Evolutionary conservation across 1,140 invertebrate species (phyloP), one percentile per base, ranked within the genome.

Genomic region (Laupala kohalensis): DNA sequence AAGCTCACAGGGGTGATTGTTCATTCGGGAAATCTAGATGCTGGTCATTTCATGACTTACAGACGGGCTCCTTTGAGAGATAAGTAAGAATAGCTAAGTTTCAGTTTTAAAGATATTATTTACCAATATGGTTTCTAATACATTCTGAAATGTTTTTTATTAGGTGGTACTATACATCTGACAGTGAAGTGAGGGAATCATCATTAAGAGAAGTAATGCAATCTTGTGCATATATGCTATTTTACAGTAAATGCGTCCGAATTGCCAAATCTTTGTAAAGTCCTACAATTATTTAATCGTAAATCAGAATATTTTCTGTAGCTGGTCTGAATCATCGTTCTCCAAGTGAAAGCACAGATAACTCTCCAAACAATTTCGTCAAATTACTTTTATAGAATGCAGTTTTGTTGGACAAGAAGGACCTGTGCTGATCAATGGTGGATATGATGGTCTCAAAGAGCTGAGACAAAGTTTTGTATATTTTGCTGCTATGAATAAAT

Each of bases 41-140:
- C 89, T 67, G 95, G 95, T 28, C 95, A 97, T 84, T 97, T 96
- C 83, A 89, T 96, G 66, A 95, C 94, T 37, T 96, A 95, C 78
- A 83, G 95, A 69, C 28, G 67, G 24, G 67, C 26, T 29, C n/a
- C n/a, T 9, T 23, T 27, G 9, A 19, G n/a, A 12, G 27, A 68
- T 37, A 68, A 30, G 37, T 53, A 53, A 53, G 37, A 53, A 65
- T 65, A 19, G 37, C 6, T 12, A 19, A 62, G 19, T 62, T 62
- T 12, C 19, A 12, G 19, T 65, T 24, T 65, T 65, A 25, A 24
- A 65, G 9, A 9, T 62, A 62, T n/a, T 23, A 25, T 64, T 23
- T 3, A 67, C 13, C n/a, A 27, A 12, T 67, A 15, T 67, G 27
- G 3, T 12, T 26, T 13, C 65, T 0, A 25, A 25, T 66, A 13